Evolutionary conservation across 35 echinoderm and acorn worm species (phyloP), one percentile per base, ranked within the genome.

Genomic region (Holothuria glaberrima): DNA sequence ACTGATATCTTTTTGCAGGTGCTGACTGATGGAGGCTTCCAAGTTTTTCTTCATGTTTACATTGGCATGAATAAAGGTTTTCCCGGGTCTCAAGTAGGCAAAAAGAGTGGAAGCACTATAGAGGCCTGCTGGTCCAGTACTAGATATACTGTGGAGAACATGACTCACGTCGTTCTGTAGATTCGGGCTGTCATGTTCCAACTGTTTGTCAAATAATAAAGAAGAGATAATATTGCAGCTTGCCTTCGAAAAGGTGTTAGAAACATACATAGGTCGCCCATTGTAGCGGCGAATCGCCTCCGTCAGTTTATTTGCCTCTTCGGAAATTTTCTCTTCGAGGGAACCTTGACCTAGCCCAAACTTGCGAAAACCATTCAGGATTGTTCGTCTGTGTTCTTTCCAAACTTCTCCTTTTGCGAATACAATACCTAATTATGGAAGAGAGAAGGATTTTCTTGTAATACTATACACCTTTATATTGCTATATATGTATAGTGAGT

Each of bases 181-280:
- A 30, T 22, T 54, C 68, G 75, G 73, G 60, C 84, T 58, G 29
- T 45, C 29, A 46, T 91, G 58, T 13, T 91, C 73, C 33, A 91
- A 44, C 48, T 78, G 75, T 34, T 46, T 45, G n/a, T 78, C 77
- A 32, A 91, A 91, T 13, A 50, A 6, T 5, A 91, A 25, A 5
- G 14, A 67, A 22, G 73, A 83, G 10, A 84, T 91, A 54, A 91
- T 59, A 71, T 91, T 91, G 24, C 83, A 86, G 34, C 83, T 86
- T 5, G 60, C 83, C 59, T 67, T 12, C 6, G 83, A 86, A 69
- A 67, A 86, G 17, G 61, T 86, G 36, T 34, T 19, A n/a, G 83
- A 86, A 48, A 86, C 61, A 24, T 86, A 58, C 63, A 86, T 86
- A 14, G 83, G 63, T 20, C 45, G 59, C 26, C 83, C 83, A 4